Conservation (phyloP, 2,113 vertebrate species). For the Psilopsiagon aymara region DNA sequence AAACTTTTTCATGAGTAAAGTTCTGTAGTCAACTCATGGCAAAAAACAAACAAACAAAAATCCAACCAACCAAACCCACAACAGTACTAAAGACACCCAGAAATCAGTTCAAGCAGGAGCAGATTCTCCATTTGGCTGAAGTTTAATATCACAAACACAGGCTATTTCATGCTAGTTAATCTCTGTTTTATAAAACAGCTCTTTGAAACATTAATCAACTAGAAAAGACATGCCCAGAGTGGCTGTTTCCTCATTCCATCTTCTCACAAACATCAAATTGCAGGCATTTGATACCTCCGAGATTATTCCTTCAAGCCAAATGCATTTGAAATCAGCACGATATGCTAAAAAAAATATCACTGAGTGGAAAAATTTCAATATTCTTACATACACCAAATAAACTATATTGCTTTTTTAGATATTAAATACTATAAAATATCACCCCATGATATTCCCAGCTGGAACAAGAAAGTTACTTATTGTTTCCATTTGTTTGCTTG, state of each 20-base stretch:
- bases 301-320: neutral
- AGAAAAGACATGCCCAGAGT: neutral
- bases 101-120: neutral
- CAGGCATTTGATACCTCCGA: neutral
- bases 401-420: neutral
- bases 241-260: neutral
- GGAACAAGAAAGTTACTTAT: neutral
- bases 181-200: neutral
- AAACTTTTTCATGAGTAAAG: neutral
- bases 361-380: fast-evolving
- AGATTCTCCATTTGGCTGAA: fast-evolving
- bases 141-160: neutral
- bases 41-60: neutral
- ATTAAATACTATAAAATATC: neutral
- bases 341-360: neutral
- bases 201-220: neutral
- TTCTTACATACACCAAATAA: neutral
- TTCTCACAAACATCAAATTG: neutral
- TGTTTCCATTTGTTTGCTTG: neutral
- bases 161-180: neutral
- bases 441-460: neutral
- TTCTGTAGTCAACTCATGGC: neutral
- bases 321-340: neutral
- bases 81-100: neutral
- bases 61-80: neutral